Evolutionary conservation across 2,797 vertebrate genomes (phyloP).

Genomic region (Melanotaenia nigrans): DNA sequence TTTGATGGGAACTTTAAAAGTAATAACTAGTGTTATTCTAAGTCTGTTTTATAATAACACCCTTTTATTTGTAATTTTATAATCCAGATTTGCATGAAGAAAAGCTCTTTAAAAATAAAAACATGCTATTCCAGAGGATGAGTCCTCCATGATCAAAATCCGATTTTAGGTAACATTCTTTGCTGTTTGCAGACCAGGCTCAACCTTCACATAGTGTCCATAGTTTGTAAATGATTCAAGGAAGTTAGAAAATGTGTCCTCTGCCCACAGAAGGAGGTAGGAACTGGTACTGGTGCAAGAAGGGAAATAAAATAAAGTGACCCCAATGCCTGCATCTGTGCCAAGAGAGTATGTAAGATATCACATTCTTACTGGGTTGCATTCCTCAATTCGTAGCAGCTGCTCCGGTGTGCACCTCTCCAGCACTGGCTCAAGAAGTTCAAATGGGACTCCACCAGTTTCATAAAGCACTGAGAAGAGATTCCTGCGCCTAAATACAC

Average conservation of each 20-base stretch:
- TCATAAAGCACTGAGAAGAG: slow-evolving; percentile 86
- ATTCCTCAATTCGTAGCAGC: slow-evolving; percentile 89
- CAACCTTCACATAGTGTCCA: not conserved
- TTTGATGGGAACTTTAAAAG: too few relatives aligned
- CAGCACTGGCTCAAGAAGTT: slow-evolving; percentile 91
- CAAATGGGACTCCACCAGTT: slow-evolving; percentile 90
- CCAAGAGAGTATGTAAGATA: slow-evolving; percentile 8
- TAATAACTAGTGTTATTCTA: too few relatives aligned
- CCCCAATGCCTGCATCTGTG: slow-evolving; percentile 1
- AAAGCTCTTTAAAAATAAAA: too few relatives aligned
- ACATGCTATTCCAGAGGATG: too few relatives aligned
- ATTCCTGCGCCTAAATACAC: slow-evolving; percentile 47
- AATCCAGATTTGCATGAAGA: too few relatives aligned
- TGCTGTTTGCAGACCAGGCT: not conserved
- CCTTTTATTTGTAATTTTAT: too few relatives aligned
- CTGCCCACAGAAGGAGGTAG: not conserved
- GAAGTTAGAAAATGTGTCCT: not conserved
- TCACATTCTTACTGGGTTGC: slow-evolving; percentile 86
- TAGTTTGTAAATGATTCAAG: not conserved
- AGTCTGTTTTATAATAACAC: too few relatives aligned
- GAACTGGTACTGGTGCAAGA: not conserved
- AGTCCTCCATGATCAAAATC: too few relatives aligned
- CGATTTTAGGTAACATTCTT: too few relatives aligned
- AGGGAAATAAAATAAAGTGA: slow-evolving; percentile 21
- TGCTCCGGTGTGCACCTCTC: slow-evolving; percentile 89